These are phyloP conservation scores for Cetoscarus ocellatus DNA, from an alignment of 2,797 vertebrate species.

Conservation along the genomic window DNA sequence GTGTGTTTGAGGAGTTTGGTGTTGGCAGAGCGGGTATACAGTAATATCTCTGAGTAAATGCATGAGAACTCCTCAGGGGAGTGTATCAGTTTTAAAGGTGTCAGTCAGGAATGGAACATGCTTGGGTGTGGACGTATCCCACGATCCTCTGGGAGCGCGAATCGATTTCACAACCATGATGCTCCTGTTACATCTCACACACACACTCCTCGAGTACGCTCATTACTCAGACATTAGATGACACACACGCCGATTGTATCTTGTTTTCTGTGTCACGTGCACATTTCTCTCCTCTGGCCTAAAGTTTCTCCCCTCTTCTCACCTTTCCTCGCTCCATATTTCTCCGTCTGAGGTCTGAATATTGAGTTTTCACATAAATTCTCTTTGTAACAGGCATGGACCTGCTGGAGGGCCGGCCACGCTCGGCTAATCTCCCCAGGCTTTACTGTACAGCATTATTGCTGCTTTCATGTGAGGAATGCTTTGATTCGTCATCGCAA, in stretches of 20 bases:
- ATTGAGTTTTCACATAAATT: slow-evolving; percentile 3
- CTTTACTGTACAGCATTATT: slow-evolving; percentile 55
- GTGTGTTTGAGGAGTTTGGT: neutral
- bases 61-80: slow-evolving; percentile 22
- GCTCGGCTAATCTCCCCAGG: slow-evolving; percentile 45
- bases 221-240: neutral
- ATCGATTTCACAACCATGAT: slow-evolving; percentile 46
- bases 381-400: slow-evolving; percentile 25
- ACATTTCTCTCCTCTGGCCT: neutral
- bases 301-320: neutral
- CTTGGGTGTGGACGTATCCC: slow-evolving; percentile 53
- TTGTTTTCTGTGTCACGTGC: neutral
- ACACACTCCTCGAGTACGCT: slow-evolving; percentile 6
- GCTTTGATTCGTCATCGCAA: slow-evolving; percentile 49
- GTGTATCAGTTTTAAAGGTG: slow-evolving; percentile 36
- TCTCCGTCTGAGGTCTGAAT: neutral
- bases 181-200: slow-evolving; percentile 19
- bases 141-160: slow-evolving; percentile 42
- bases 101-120: slow-evolving; percentile 39
- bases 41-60: slow-evolving; percentile 3
- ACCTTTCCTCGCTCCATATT: neutral
- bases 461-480: slow-evolving; percentile 43
- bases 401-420: slow-evolving; percentile 13
- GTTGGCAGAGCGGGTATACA: slow-evolving; percentile 20
- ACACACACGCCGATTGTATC: neutral